Base-by-base conservation (phyloP, 2,113 vertebrate species). In the Catagonus wagneri region DNA sequence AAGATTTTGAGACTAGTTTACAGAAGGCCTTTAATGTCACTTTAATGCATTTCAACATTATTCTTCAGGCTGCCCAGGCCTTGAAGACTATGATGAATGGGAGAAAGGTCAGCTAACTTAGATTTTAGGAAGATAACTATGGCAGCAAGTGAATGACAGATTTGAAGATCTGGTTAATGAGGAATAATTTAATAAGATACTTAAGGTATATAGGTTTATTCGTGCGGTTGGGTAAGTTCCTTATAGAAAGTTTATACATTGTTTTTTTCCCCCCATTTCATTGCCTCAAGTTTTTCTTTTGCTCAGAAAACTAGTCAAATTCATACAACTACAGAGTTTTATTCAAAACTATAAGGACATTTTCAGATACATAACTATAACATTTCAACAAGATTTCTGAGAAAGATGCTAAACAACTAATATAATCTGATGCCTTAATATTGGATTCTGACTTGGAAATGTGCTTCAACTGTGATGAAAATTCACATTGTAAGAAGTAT, bases 361-460 rank as follows among this genome's bases (percentile, higher is more conserved):
- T 93, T 97, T 78, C 39, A 85, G 80, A 91, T 80, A 63, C 60
- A 83, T 66, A 93, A 80, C 89, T 83, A 61, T 17, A 90, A 89
- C 23, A 81, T 78, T 96, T 81, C 61, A 58, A 83, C n/a, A 72
- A 56, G 81, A 85, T 87, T 66, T 72, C 54, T 71, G 71, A 94
- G 69, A 89, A 89, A 89, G 54, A 92, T 92, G 72, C 80, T 95
- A 94, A 92, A 95, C 2, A 54, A 87, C 80, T 34, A 91, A 97
- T 97, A 96, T 2, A 76, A 97, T 96, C 86, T 89, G 65, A 10
- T 36, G 60, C 32, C 89, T 74, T 93, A 76, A 95, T 83, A 96
- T 54, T 89, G 29, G 44, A 85, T 93, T 94, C 39, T 50, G 69
- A 32, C 20, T 58, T 89, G 50, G 88, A 96, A 92, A 86, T 89